Percentiles rank a stretch among this genome's conserved stretches.
Conservation (phyloP, 2,113 vertebrate species). For the Oophaga pumilio region DNA sequence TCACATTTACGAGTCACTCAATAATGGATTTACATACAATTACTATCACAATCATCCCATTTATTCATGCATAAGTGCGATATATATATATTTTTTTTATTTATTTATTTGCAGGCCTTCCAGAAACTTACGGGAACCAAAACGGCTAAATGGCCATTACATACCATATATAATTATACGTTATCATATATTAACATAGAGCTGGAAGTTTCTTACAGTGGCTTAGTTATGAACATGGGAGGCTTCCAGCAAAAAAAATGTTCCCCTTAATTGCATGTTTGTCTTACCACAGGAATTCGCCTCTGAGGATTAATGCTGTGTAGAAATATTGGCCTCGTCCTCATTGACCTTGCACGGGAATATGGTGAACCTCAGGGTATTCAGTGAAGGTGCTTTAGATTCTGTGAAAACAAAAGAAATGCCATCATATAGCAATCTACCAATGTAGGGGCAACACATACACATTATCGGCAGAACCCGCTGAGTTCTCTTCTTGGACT, state of each 20-base stretch:
- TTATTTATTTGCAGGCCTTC: not conserved
- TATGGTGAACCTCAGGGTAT: not conserved
- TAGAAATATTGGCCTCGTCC: not conserved
- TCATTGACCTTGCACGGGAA: not conserved
- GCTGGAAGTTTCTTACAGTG: conserved; percentile 13
- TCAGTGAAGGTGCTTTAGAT: not conserved
- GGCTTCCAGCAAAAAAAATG: conserved; percentile 25
- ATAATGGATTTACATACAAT: not conserved
- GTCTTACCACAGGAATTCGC: conserved; percentile 37
- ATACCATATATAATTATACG: not conserved
- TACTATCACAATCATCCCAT: not conserved
- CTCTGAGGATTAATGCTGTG: conserved; percentile 11
- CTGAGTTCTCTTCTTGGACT: too few species aligned
- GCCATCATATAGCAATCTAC: too few species aligned
- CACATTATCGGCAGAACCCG: too few species aligned
- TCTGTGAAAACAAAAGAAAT: not conserved
- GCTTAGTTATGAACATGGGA: not conserved
- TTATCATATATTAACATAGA: not conserved
- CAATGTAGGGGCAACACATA: too few species aligned
- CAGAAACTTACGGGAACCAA: not conserved
- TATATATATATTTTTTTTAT: not conserved
- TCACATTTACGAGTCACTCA: not conserved
- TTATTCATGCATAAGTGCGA: not conserved
- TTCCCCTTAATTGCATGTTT: conserved; percentile 1
- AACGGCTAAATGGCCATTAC: not conserved